Base-by-base conservation (phyloP, 2,888 invertebrate genomes). In the Crepidodera aurea region DNA sequence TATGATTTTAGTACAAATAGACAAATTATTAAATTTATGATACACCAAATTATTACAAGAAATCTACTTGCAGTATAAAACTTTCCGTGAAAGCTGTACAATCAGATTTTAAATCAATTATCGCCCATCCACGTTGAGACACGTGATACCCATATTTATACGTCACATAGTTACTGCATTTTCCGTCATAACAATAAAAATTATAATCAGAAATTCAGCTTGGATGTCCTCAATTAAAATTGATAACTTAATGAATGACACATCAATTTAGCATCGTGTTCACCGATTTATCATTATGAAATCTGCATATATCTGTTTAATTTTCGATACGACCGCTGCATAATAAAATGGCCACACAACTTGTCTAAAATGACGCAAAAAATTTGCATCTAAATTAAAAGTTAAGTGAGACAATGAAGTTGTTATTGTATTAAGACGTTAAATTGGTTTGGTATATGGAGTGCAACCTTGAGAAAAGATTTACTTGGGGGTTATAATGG, bases 311-410 rank as follows among this genome's bases (percentile, higher is more conserved):
- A 60, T 64, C 65, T 60, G 62, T 57, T 64, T 65, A 67, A 67
- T 61, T 67, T 60, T 40, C 50, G 34, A 40, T 27, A 39, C 64
- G 39, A 46, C 63, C 32, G 48, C 44, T 27, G 67, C 63, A 65
- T 67, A 67, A 65, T 60, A 62, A 67, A 65, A 44, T 44, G 65
- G 60, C 65, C 68, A 66, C 65, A 68, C 67, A 67, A 56, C 60
- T 44, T 50, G 65, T 42, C 56, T 29, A 58, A 62, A 63, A 66
- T 55, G 58, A 68, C 68, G 65, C 60, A 60, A 68, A 66, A 65
- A 62, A 68, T 68, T 68, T 67, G 68, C 68, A 68, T 68, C 61
- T 65, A 65, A 66, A 66, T 66, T 63, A 61, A 66, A 66, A 65
- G 54, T 65, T 61, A 58, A 65, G 60, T 64, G 64, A 60, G 60